Percentiles rank a stretch among this genome's conserved stretches.
Conservation (phyloP, 2,113 vertebrate species). For the Trichechus manatus region DNA sequence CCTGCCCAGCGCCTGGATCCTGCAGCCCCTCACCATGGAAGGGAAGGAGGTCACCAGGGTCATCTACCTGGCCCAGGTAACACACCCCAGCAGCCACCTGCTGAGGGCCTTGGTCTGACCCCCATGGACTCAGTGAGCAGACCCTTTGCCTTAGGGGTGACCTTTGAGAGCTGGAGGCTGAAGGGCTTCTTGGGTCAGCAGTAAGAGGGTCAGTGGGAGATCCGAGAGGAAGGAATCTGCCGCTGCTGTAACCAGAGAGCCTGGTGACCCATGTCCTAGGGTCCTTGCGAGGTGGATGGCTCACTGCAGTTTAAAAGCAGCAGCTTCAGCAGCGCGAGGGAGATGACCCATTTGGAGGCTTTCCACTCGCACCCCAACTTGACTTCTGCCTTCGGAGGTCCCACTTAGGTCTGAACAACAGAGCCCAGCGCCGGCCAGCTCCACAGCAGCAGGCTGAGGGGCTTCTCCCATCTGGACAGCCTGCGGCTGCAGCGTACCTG, state of each 20-base stretch:
- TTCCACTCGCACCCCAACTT: not conserved
- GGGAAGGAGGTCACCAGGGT: slow-evolving; percentile 93
- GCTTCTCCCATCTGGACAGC: not conserved
- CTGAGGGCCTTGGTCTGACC: not conserved
- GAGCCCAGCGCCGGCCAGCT: not conserved
- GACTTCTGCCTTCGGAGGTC: not conserved
- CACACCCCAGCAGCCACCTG: not conserved
- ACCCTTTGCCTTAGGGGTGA: not conserved
- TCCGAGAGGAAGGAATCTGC: not conserved
- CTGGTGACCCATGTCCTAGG: not conserved
- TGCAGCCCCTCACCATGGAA: slow-evolving; percentile 90
- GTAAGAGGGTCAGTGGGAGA: not conserved
- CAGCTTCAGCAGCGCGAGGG: not conserved
- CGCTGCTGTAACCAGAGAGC: not conserved
- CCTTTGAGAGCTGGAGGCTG: not conserved
- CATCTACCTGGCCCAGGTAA: slow-evolving; percentile 95
- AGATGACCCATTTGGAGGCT: not conserved
- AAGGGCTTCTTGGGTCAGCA: not conserved
- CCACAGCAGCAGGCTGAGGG: not conserved
- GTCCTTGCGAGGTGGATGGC: not conserved
- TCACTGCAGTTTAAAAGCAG: not conserved
- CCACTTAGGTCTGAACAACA: not conserved
- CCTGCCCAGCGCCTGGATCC: slow-evolving; percentile 96
- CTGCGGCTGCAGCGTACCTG: not conserved
- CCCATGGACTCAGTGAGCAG: not conserved